phyloP scores from a whole-genome alignment of 2,888 invertebrate genomes.

The Agrilus mali region DNA sequence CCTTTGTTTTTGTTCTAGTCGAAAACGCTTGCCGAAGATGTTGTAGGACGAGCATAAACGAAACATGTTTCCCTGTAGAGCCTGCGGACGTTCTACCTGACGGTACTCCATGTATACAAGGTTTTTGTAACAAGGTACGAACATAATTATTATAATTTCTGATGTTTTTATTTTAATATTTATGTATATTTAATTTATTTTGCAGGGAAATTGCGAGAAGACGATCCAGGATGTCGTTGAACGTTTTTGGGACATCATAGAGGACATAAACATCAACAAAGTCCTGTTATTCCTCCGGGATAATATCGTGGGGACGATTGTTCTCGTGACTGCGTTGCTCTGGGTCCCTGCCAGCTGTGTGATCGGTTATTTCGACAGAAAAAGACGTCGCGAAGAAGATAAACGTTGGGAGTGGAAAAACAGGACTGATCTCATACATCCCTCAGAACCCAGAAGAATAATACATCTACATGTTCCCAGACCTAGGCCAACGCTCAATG shows the following conservation, averaged over 20 bases:
- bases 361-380: constrained; percentile 71
- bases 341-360: constrained; percentile 93
- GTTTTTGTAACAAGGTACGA: constrained; percentile 83
- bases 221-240: constrained; percentile 92
- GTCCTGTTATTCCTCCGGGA: constrained; percentile 79
- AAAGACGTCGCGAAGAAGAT: constrained; percentile 56
- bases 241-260: constrained; percentile 94
- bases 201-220: constrained; percentile 84
- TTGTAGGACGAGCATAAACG: constrained; percentile 82
- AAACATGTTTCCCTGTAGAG: constrained; percentile 83
- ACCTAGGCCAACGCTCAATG: constrained; percentile 3
- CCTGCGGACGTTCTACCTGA: constrained; percentile 81
- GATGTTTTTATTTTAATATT: not conserved
- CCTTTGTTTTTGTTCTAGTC: constrained; percentile 42
- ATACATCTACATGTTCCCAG: constrained; percentile 45
- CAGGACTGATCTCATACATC: constrained; percentile 59
- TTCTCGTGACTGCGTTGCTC: constrained; percentile 77
- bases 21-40: constrained; percentile 89
- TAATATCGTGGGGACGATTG: constrained; percentile 88
- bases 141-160: not conserved
- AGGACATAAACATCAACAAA: constrained; percentile 90
- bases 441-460: constrained; percentile 56
- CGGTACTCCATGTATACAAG: constrained; percentile 92
- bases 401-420: constrained; percentile 61
- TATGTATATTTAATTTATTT: constrained; percentile 7